phyloP scores from a whole-genome alignment of 2,888 invertebrate genomes.

The Tenthredo distinguenda region DNA sequence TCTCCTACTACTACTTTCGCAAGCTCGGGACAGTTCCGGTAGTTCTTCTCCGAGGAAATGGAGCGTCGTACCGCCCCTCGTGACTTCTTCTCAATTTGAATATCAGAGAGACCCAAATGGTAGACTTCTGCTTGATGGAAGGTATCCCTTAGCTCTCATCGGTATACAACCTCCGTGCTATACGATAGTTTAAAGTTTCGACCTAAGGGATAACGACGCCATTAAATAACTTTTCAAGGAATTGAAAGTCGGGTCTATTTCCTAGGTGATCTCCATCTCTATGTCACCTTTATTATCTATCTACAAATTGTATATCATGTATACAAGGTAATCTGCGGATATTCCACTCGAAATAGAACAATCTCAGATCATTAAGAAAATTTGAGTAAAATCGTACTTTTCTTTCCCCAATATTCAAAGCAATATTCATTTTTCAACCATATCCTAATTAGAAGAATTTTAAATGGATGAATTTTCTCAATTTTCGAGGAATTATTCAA shows the following conservation, averaged over 20 bases:
- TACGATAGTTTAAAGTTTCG: slow-evolving; percentile 25
- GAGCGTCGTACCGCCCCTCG: slow-evolving; percentile 16
- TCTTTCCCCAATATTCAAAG: neutral
- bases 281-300: neutral
- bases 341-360: neutral
- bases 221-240: slow-evolving; percentile 27
- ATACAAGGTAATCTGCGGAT: neutral
- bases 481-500: neutral
- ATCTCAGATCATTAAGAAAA: neutral
- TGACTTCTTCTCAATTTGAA: slow-evolving; percentile 50
- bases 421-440: neutral
- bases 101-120: slow-evolving; percentile 37
- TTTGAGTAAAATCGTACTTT: neutral
- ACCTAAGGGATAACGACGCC: slow-evolving; percentile 46
- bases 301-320: neutral
- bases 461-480: neutral
- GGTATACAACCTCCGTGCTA: neutral
- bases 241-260: slow-evolving; percentile 12
- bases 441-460: neutral
- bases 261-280: neutral
- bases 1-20: neutral
- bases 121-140: slow-evolving; percentile 33
- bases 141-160: slow-evolving; percentile 31
- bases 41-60: slow-evolving; percentile 4
- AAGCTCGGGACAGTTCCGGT: neutral